Evolutionary conservation across 1,140 invertebrate genomes (phyloP).

Genomic region (Aphidius ervi): DNA sequence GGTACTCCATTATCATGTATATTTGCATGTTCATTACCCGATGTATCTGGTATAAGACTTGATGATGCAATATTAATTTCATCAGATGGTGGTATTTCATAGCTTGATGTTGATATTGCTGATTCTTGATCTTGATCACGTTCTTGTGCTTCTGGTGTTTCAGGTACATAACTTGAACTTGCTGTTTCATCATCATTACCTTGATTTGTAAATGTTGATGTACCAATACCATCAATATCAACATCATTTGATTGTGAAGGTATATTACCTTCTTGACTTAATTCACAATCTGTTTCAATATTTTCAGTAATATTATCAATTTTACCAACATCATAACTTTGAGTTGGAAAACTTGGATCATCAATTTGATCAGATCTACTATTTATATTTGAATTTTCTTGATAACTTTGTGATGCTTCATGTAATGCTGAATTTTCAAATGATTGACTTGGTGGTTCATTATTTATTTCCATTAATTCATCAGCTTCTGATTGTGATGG

Average conservation of each 20-base stretch:
- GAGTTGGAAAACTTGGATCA: constrained; percentile 46
- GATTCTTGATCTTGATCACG: constrained; percentile 51
- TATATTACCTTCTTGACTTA: constrained; percentile 46
- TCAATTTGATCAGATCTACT: constrained; percentile 35
- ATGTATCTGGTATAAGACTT: constrained; percentile 45
- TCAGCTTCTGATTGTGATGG: constrained; percentile 36
- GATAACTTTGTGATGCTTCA: constrained; percentile 24
- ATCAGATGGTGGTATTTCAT: constrained; percentile 50
- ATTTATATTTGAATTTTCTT: constrained; percentile 21
- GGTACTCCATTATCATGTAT: constrained; percentile 49
- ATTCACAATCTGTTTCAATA: constrained; percentile 41
- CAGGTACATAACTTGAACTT: constrained; percentile 49
- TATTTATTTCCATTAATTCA: constrained; percentile 34
- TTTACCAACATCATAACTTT: constrained; percentile 48
- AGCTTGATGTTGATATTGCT: constrained; percentile 51
- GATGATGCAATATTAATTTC: constrained; percentile 49
- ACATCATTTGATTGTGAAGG: constrained; percentile 50
- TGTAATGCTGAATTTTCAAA: constrained; percentile 41
- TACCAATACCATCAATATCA: constrained; percentile 42
- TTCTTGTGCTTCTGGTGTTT: constrained; percentile 50
- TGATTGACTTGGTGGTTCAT: constrained; percentile 42
- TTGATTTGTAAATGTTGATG: constrained; percentile 34
- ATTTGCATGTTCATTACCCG: constrained; percentile 35
- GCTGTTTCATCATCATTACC: constrained; percentile 51
- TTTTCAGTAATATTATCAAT: constrained; percentile 37